Conservation (phyloP, 2,113 vertebrate species). For the Lethenteron camtschaticum region DNA sequence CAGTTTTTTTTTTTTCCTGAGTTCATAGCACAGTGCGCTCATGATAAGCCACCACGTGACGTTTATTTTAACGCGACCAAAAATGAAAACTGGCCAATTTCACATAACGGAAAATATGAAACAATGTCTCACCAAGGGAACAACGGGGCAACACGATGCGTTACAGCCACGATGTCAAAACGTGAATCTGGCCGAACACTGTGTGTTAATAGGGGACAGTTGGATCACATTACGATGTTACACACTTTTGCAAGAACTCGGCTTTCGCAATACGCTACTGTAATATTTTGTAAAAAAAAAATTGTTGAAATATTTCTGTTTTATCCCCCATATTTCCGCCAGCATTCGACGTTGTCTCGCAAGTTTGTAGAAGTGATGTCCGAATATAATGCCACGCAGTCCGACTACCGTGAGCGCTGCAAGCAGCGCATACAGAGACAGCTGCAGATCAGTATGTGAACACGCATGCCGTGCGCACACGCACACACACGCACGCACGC, state of each 20-base stretch:
- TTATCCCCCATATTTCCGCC: not conserved
- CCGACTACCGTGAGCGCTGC: conserved; percentile 43
- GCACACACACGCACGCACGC: too few species aligned
- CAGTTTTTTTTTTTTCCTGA: too few species aligned
- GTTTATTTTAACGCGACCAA: too few species aligned
- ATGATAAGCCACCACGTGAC: too few species aligned
- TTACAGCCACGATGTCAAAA: not conserved
- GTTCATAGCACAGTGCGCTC: too few species aligned
- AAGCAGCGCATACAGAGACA: conserved; percentile 45
- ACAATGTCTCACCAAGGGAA: too few species aligned
- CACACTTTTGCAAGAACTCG: conserved; percentile 2
- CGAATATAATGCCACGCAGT: conserved; percentile 40
- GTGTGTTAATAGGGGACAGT: not conserved
- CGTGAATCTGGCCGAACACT: not conserved
- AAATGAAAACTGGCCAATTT: too few species aligned
- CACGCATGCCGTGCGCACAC: not conserved
- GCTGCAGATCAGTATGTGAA: conserved; percentile 44
- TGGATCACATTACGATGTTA: not conserved
- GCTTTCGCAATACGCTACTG: not conserved
- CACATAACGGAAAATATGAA: too few species aligned
- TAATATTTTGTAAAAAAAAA: not conserved
- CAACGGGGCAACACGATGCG: too few species aligned
- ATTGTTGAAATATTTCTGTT: not conserved
- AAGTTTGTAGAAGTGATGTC: conserved; percentile 58
- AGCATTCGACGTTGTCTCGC: conserved; percentile 42